phyloP scores from a whole-genome alignment of 2,113 vertebrate species.

The Ictidomys tridecemlineatus region DNA sequence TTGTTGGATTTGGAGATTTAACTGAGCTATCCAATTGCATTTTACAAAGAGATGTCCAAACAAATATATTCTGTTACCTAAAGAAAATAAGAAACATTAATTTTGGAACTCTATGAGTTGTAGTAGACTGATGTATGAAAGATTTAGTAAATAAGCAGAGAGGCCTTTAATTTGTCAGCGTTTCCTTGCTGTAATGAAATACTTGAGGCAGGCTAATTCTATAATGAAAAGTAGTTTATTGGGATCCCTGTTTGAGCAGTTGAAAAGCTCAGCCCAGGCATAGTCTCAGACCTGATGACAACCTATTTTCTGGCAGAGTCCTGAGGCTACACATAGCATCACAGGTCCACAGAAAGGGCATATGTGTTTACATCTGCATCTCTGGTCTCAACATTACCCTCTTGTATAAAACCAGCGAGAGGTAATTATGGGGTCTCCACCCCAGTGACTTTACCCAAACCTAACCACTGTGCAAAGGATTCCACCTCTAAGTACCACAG shows the following conservation, averaged over 20 bases:
- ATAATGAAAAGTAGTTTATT: not conserved
- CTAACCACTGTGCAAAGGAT: not conserved
- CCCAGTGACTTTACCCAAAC: not conserved
- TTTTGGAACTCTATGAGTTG: not conserved
- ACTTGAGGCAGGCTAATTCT: not conserved
- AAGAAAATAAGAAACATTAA: not conserved
- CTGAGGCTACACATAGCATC: not conserved
- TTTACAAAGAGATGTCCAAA: not conserved
- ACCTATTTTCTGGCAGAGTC: not conserved
- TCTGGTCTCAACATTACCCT: not conserved
- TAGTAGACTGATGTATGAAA: not conserved
- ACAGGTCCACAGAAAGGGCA: not conserved
- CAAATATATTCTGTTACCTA: not conserved
- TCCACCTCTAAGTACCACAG: fast-evolving
- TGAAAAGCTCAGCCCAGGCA: not conserved
- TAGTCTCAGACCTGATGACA: not conserved
- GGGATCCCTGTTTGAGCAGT: not conserved
- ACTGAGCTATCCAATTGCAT: not conserved
- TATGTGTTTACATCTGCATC: not conserved
- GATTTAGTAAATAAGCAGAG: not conserved
- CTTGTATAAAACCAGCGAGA: not conserved
- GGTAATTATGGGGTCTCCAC: not conserved
- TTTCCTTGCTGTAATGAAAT: not conserved
- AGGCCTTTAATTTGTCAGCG: not conserved
- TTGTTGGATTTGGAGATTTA: not conserved